Evolutionary conservation across 1,140 invertebrate genomes (phyloP).

Genomic region (Euborellia annulipes): DNA sequence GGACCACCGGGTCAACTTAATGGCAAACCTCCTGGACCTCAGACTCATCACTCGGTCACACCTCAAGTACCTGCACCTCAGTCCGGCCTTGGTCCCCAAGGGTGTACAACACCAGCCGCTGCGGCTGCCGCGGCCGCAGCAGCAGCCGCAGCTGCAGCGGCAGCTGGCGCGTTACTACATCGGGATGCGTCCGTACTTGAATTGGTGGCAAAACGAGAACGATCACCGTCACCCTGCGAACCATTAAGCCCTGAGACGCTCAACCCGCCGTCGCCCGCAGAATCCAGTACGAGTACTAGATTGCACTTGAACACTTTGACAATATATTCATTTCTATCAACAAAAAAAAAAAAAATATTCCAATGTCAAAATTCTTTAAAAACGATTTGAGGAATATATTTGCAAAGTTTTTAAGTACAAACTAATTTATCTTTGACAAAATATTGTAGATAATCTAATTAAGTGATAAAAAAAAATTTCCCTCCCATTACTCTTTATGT

Average conservation of each 20-base stretch:
- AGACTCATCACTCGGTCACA: conserved; percentile 27
- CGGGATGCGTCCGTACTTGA: conserved; percentile 30
- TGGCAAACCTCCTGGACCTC: conserved; percentile 26
- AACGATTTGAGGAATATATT: no score
- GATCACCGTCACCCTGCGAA: conserved; percentile 66
- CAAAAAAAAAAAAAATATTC: no score
- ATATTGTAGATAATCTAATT: no score
- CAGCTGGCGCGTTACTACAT: conserved; percentile 30
- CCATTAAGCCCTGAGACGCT: conserved; percentile 71
- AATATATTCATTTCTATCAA: no score
- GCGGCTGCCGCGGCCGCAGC: conserved; percentile 24
- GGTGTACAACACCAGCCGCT: conserved; percentile 29
- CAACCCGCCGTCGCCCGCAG: conserved; percentile 69
- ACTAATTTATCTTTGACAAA: no score
- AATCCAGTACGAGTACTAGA: conserved; percentile 49
- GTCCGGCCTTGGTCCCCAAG: conserved; percentile 26
- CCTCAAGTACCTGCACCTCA: conserved; percentile 24
- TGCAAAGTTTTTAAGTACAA: no score
- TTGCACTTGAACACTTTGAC: no score
- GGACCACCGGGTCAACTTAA: conserved; percentile 36
- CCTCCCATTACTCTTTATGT: no score
- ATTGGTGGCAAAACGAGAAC: conserved; percentile 49
- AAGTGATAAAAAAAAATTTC: no score
- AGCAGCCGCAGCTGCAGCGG: conserved; percentile 28
- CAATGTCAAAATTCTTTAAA: no score